These are phyloP conservation scores for Tenthredo distinguenda DNA, from an alignment of 2,888 invertebrate genomes.

Conservation along the genomic window DNA sequence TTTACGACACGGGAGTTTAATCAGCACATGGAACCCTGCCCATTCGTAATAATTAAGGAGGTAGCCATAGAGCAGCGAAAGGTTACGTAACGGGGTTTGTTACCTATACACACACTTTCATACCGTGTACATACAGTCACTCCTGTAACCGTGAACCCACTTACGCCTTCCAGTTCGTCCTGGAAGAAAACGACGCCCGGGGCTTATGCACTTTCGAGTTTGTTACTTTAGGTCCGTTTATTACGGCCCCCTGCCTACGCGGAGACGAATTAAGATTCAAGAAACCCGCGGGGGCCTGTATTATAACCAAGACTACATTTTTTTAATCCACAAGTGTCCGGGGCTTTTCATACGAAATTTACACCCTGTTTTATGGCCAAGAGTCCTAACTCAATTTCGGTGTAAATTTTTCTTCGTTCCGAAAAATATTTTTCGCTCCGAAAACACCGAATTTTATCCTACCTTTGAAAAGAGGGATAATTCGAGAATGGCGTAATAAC, in stretches of 20 bases:
- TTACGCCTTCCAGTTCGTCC: constrained; percentile 5
- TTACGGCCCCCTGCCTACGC: constrained; percentile 25
- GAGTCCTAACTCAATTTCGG: not conserved
- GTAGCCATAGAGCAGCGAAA: constrained; percentile 28
- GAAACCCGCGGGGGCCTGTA: not conserved
- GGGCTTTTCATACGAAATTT: not conserved
- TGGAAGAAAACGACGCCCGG: not conserved
- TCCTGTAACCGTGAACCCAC: not conserved
- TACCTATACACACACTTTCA: constrained; percentile 10
- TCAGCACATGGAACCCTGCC: constrained; percentile 62
- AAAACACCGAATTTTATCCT: not conserved
- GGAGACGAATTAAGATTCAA: constrained; percentile 34
- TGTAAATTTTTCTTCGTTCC: not conserved
- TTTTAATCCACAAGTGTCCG: constrained; percentile 4
- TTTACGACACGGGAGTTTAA: constrained; percentile 64
- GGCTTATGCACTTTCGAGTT: constrained; percentile 48
- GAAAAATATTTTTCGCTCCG: not conserved
- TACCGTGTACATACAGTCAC: not conserved
- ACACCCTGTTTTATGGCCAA: not conserved
- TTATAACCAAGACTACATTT: constrained; percentile 12
- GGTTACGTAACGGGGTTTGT: constrained; percentile 34
- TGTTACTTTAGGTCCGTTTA: constrained; percentile 43
- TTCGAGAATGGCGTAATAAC: not conserved
- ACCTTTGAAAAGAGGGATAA: not conserved
- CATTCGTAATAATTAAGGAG: constrained; percentile 64